Evolutionary conservation across 2,888 invertebrate species (phyloP).

Genomic region (Papilio protenor): DNA sequence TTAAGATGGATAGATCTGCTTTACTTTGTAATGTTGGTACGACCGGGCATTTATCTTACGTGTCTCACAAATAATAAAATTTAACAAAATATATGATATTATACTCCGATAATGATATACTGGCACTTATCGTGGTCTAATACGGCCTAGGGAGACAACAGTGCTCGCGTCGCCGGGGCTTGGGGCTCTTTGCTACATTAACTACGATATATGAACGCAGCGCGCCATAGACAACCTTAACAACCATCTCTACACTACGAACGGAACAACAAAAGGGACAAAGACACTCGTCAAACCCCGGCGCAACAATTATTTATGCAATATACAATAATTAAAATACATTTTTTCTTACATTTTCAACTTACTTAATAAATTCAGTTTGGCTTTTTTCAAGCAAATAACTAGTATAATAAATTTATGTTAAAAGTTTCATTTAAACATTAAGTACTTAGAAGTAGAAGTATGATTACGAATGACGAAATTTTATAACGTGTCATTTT

Average conservation of each 20-base stretch:
- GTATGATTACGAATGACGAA: conserved; percentile 85
- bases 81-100: conserved; percentile 82
- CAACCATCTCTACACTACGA: conserved; percentile 50
- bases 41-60: conserved; percentile 72
- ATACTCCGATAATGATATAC: conserved; percentile 75
- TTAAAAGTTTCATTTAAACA: conserved; percentile 83
- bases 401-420: conserved; percentile 84
- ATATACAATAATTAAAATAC: conserved; percentile 84
- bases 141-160: conserved; percentile 77
- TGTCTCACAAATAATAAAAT: conserved; percentile 77
- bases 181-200: conserved; percentile 50
- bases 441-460: conserved; percentile 84
- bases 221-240: conserved; percentile 46
- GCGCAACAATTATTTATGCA: conserved; percentile 64
- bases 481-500: conserved; percentile 84
- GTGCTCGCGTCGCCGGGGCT: conserved; percentile 62
- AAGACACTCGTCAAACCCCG: conserved; percentile 58
- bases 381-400: conserved; percentile 85
- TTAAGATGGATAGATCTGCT: background rate
- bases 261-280: conserved; percentile 53
- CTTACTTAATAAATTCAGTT: conserved; percentile 85
- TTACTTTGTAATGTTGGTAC: conserved; percentile 53
- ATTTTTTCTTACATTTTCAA: conserved; percentile 83
- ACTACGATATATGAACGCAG: conserved; percentile 51
- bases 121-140: conserved; percentile 70